These are phyloP conservation scores for Rhogogaster chlorosoma DNA, from an alignment of 2,888 invertebrate genomes.

Conservation along the genomic window DNA sequence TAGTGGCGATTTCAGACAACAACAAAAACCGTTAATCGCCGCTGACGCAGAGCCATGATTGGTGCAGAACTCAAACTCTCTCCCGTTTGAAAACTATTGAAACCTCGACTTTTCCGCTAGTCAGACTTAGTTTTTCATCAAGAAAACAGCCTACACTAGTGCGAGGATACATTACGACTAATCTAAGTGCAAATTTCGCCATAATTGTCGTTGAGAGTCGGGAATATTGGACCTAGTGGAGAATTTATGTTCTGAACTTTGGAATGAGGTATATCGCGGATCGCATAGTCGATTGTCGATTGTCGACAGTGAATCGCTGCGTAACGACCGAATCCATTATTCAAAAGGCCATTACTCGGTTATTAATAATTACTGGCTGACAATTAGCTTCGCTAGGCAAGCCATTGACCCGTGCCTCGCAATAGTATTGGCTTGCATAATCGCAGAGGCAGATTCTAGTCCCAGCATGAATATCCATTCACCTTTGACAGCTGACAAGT, in stretches of 20 bases:
- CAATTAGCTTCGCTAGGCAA: conserved; percentile 45
- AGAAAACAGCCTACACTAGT: not conserved
- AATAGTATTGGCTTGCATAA: conserved; percentile 41
- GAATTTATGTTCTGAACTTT: conserved; percentile 7
- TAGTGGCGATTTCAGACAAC: not conserved
- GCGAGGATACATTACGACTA: too few species aligned
- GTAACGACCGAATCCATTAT: conserved; percentile 47
- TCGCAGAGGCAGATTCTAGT: conserved; percentile 26
- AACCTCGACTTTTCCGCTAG: not conserved
- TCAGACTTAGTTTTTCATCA: not conserved
- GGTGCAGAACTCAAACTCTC: not conserved
- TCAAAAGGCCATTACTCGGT: conserved; percentile 47
- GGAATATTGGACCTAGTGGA: not conserved
- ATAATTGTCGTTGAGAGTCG: not conserved
- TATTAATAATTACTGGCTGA: conserved; percentile 40
- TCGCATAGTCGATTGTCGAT: conserved; percentile 9
- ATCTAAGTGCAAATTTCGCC: not conserved
- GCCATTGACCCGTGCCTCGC: conserved; percentile 29
- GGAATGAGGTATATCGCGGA: not conserved
- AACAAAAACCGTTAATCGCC: not conserved
- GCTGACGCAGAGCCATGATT: not conserved
- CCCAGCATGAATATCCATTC: conserved; percentile 33
- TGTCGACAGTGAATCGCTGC: conserved; percentile 18
- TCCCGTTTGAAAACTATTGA: not conserved
- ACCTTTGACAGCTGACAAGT: conserved; percentile 40